Evolutionary conservation across 2,888 invertebrate species (phyloP).

Genomic region (Thera obeliscata): DNA sequence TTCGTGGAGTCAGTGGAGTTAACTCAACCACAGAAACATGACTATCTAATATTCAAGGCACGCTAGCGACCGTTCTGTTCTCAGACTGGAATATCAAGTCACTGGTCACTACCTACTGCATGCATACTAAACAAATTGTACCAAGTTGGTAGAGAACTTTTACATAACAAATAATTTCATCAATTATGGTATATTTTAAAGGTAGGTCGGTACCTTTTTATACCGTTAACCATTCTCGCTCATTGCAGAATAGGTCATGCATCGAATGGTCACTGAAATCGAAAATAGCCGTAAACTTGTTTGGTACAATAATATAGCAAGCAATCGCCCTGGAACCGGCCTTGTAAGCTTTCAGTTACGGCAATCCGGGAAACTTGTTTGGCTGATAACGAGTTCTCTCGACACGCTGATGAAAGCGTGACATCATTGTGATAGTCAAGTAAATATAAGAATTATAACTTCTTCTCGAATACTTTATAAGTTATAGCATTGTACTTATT

Average conservation of each 20-base stretch:
- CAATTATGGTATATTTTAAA: neutral
- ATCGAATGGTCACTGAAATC: slow-evolving; percentile 25
- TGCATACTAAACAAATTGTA: slow-evolving; percentile 60
- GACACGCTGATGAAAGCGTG: slow-evolving; percentile 50
- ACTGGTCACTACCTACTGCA: slow-evolving; percentile 43
- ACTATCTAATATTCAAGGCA: slow-evolving; percentile 63
- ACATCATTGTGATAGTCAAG: slow-evolving; percentile 47
- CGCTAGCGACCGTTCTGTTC: slow-evolving; percentile 66
- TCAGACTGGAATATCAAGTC: slow-evolving; percentile 70
- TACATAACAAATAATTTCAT: neutral
- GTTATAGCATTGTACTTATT: neutral
- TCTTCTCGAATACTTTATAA: neutral
- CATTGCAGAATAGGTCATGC: slow-evolving; percentile 18
- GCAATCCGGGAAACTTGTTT: slow-evolving; percentile 51
- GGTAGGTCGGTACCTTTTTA: neutral
- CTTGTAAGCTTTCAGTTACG: slow-evolving; percentile 53
- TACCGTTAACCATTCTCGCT: slow-evolving; percentile 9
- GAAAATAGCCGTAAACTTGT: slow-evolving; percentile 27
- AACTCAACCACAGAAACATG: slow-evolving; percentile 29
- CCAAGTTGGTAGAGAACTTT: slow-evolving; percentile 2
- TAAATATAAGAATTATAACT: neutral
- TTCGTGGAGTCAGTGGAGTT: slow-evolving; percentile 5
- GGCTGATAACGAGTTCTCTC: slow-evolving; percentile 51
- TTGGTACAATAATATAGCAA: slow-evolving; percentile 27
- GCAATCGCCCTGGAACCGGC: slow-evolving; percentile 42